Percentiles rank a stretch among this genome's conserved stretches.
Conservation (phyloP, 2,797 vertebrate genomes). For the Phyllotis vaccarum region DNA sequence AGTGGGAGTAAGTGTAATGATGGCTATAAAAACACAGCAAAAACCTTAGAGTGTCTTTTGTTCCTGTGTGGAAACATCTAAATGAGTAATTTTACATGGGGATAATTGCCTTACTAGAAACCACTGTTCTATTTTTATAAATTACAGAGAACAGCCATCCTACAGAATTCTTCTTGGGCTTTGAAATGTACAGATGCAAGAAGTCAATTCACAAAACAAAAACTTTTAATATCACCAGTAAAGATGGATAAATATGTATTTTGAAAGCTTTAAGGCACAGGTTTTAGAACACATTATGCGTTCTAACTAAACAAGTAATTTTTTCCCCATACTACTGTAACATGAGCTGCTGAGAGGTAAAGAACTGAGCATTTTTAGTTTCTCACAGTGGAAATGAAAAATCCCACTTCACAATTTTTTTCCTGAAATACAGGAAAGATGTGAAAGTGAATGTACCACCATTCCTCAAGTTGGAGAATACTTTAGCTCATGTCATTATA, state of each 20-base stretch:
- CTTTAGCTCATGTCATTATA: slow-evolving; percentile 28
- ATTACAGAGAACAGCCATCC: background rate
- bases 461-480: slow-evolving; percentile 22
- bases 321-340: slow-evolving; percentile 28
- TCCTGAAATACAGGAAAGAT: background rate
- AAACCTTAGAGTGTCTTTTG: background rate
- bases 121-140: slow-evolving; percentile 50
- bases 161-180: background rate
- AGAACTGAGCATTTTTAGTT: slow-evolving; percentile 12
- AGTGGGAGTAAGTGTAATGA: slow-evolving; percentile 31
- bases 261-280: slow-evolving; percentile 29
- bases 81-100: slow-evolving; percentile 44
- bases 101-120: slow-evolving; percentile 54
- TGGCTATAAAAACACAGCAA: slow-evolving; percentile 20
- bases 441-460: background rate
- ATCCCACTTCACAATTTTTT: slow-evolving; percentile 36
- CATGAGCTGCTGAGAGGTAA: slow-evolving; percentile 50
- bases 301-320: slow-evolving; percentile 34
- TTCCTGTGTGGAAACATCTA: slow-evolving; percentile 29
- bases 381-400: slow-evolving; percentile 61
- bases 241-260: slow-evolving; percentile 46
- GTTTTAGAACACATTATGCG: slow-evolving; percentile 43
- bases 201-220: slow-evolving; percentile 58
- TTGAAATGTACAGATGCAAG: slow-evolving; percentile 41
- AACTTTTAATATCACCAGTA: slow-evolving; percentile 50